Evolutionary conservation across 2,113 vertebrate species (phyloP), one percentile per base, ranked within the genome.

Genomic region (Athene noctua): DNA sequence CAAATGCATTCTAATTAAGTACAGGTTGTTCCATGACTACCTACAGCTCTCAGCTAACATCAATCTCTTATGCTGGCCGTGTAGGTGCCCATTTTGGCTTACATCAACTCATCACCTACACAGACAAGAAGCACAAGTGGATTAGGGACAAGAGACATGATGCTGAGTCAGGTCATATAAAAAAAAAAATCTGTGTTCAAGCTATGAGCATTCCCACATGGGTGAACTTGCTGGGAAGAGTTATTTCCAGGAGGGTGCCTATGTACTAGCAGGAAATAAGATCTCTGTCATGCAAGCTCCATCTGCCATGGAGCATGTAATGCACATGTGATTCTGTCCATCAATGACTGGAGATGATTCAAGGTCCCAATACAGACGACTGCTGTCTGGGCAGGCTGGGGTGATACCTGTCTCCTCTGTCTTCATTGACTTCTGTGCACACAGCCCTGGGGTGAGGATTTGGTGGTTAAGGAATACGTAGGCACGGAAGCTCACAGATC

Each of bases 301-400:
- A 23, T 57, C 49, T 88, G 38, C 7, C 26, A 22, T 4, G 15
- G 59, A 16, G 42, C 17, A 5, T 32, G 22, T 11, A 66, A 23
- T 0, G 5, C 5, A 47, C 16, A 4, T 0, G 0, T 23, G 26
- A 6, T 25, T 83, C 26, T 51, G 34, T 55, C 40, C 61, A 20
- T 36, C 42, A 38, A 13, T 2, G 29, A 17, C 26, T 68, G 42
- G 26, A 82, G 47, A 15, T 36, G 11, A 13, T 82, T 42, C 52
- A 34, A 73, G 54, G 5, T 25, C 10, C 3, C 22, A 58, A 9
- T 26, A 51, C 11, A 59, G 17, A 47, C 6, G 32, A 38, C 14
- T 6, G 17, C n/a, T 71, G 17, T 32, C 52, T 72, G 52, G 7
- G 8, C 11, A 82, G 36, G 8, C 7, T 67, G 40, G 18, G 16